Base-by-base conservation (phyloP, 2,113 vertebrate genomes). In the Rhodinocichla rosea region DNA sequence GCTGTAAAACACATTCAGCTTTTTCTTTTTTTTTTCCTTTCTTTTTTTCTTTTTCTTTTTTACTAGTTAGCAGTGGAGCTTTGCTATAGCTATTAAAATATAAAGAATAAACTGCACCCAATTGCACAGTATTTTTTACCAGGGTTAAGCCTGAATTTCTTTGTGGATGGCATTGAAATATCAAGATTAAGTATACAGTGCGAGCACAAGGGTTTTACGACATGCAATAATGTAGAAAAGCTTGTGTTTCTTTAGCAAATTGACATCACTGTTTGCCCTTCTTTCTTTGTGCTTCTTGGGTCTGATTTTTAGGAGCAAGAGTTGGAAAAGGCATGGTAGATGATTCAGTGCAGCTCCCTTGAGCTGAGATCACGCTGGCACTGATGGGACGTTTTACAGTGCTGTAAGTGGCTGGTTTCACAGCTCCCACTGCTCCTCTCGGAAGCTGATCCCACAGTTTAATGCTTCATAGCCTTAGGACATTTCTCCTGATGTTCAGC, bases 71-170 rank as follows among this genome's bases (percentile, higher is more conserved):
- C 86, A 89, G 59, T 65, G 86, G 82, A 56, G 79, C 78, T 96
- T 96, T 97, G 94, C 88, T 96, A 79, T 75, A 90, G 80, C 92
- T 91, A 93, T 97, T 97, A 96, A 95, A 96, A 96, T 65, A 89
- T 83, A 95, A 96, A 93, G 83, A 95, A 95, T 94, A 97, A 96
- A 97, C 88, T 84, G 80, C 86, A 93, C 95, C 96, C 95, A 96
- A 95, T 64, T 94, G 95, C 87, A 96, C 93, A 68, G 60, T 97
- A 95, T 96, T 90, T 96, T 95, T 96, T 93, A 96, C 76, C 92
- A 79, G 95, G 93, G 95, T 96, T 96, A 96, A 96, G 64, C 80
- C 70, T 92, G 92, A 86, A 45, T 89, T 89, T 96, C 92, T 96
- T 65, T 92, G 83, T 90, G 88, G 94, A 95, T 96, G 95, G 94